These are phyloP conservation scores for Aurelia coerulea DNA, from an alignment of 30 jellyfish, hydroid and myxozoan species.

Conservation along the genomic window DNA sequence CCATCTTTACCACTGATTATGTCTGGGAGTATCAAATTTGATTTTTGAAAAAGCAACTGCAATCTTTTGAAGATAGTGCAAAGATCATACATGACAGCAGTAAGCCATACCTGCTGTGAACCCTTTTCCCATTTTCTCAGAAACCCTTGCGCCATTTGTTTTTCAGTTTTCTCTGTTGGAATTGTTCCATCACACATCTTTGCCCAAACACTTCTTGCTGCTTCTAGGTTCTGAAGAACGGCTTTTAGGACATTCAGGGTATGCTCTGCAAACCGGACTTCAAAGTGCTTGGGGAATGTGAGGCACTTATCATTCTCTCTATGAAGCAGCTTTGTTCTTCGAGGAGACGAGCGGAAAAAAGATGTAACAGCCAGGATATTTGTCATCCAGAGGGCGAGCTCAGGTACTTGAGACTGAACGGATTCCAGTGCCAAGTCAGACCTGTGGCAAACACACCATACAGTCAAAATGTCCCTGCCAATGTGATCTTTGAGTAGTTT, in stretches of 20 bases:
- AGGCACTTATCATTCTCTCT: conserved; percentile 18
- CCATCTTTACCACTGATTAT: conserved; percentile 25
- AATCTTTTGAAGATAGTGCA: conserved; percentile 45
- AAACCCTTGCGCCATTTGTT: conserved; percentile 55
- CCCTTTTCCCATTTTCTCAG: conserved; percentile 41
- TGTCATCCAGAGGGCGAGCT: conserved; percentile 57
- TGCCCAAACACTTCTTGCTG: conserved; percentile 43
- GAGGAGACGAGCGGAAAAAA: conserved; percentile 58
- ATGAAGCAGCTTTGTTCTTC: conserved; percentile 46
- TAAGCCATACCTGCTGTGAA: conserved; percentile 50
- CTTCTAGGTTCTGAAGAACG: conserved; percentile 63
- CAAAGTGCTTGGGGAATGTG: conserved; percentile 66
- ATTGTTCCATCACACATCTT: conserved; percentile 40
- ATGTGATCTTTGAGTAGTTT: conserved; percentile 25
- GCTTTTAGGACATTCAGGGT: conserved; percentile 47
- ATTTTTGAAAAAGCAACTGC: conserved; percentile 20
- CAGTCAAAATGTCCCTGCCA: conserved; percentile 62
- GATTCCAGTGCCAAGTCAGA: conserved; percentile 76
- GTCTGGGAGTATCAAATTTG: conserved; percentile 41
- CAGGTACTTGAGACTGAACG: conserved; percentile 54
- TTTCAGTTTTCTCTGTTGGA: conserved; percentile 42
- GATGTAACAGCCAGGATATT: conserved; percentile 47
- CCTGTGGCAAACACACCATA: conserved; percentile 60
- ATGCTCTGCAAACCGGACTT: conserved; percentile 68
- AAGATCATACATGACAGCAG: conserved; percentile 26